These are phyloP conservation scores for Phrixothrix hirtus DNA, from an alignment of 2,888 invertebrate species.

Conservation along the genomic window DNA sequence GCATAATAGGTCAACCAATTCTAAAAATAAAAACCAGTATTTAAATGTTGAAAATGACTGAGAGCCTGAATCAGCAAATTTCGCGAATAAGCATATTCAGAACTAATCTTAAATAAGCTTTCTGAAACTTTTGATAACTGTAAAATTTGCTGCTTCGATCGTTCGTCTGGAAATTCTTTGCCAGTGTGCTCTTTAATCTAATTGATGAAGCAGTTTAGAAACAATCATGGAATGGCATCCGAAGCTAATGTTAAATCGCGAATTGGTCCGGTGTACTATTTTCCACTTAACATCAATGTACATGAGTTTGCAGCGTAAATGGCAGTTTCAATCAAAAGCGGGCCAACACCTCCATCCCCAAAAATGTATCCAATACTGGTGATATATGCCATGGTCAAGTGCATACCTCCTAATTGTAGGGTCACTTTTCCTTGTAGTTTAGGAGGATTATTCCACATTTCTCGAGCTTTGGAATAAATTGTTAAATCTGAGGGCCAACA, in stretches of 20 bases:
- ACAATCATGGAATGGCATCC: slow-evolving; percentile 19
- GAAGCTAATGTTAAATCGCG: slow-evolving; percentile 19
- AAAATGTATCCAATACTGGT: slow-evolving; percentile 28
- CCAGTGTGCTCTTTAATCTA: background rate
- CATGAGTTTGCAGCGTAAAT: slow-evolving; percentile 21
- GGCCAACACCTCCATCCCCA: slow-evolving; percentile 27
- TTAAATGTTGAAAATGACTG: background rate
- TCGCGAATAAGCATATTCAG: background rate
- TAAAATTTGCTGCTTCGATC: background rate
- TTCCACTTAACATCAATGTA: slow-evolving; percentile 20
- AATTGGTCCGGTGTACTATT: slow-evolving; percentile 23
- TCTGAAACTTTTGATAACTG: background rate
- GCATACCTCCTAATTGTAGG: slow-evolving; percentile 16
- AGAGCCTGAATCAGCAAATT: background rate
- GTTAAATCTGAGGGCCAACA: background rate
- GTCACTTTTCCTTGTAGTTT: slow-evolving; percentile 25
- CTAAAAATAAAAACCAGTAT: background rate
- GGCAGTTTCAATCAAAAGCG: slow-evolving; percentile 9
- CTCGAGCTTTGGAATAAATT: slow-evolving; percentile 16
- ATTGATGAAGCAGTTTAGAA: slow-evolving; percentile 2
- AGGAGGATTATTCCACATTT: slow-evolving; percentile 30
- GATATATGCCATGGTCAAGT: slow-evolving; percentile 30
- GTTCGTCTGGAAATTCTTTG: background rate
- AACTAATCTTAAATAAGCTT: background rate
- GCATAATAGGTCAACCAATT: background rate